Percentiles rank a stretch among this genome's conserved stretches.
Evolutionary conservation across 2,113 vertebrate species (phyloP).

Genomic region (Ginglymostoma cirratum): DNA sequence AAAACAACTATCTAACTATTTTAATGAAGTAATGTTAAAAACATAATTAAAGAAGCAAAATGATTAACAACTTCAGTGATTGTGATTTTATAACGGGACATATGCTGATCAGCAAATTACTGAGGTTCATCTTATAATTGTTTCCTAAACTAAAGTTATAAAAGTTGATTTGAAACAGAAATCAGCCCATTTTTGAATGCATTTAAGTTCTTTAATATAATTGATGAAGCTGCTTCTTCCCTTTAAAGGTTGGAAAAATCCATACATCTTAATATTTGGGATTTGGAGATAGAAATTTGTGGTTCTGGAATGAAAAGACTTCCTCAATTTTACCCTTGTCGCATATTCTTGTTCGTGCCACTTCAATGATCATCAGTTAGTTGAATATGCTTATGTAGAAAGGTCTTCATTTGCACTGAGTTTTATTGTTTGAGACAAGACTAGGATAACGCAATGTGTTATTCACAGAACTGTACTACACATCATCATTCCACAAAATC

Average conservation of each 20-base stretch:
- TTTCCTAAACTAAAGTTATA: neutral
- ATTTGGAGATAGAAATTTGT: neutral
- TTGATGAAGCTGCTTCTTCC: neutral
- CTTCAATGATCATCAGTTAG: no score
- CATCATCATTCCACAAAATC: neutral
- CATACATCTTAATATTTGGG: neutral
- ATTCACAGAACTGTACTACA: neutral
- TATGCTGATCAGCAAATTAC: neutral
- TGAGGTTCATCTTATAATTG: neutral
- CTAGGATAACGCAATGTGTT: neutral
- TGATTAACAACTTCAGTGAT: neutral
- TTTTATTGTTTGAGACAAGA: neutral
- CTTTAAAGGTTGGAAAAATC: no score
- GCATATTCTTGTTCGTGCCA: no score
- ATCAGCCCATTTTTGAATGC: neutral
- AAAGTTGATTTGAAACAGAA: neutral
- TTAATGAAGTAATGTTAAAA: neutral
- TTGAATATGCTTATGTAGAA: no score
- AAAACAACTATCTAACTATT: no score
- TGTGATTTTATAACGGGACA: neutral
- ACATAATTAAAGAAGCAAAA: neutral
- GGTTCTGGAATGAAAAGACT: no score
- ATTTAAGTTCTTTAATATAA: neutral
- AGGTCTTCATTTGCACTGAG: no score
- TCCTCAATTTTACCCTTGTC: no score